Evolutionary conservation across 2,113 vertebrate genomes (phyloP), one percentile per base, ranked within the genome.

Genomic region (Cromileptes altivelis): DNA sequence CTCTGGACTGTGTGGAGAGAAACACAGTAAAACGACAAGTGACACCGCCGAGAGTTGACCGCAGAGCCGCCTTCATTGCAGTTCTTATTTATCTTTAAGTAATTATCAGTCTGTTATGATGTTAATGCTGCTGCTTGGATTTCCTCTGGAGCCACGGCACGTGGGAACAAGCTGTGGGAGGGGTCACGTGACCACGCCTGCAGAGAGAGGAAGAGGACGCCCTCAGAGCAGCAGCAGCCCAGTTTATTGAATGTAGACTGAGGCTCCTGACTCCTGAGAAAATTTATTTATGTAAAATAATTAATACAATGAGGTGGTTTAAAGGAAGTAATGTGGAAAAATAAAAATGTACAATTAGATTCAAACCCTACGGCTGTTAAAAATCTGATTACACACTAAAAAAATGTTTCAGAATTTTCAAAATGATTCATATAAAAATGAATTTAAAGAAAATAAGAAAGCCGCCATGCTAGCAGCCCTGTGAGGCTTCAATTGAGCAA

Each of bases 1-100:
- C 55, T 71, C 77, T 85, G 63, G 72, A 57, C 87, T 64, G 50
- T 19, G 70, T 53, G 69, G 13, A 78, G 52, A 40, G 69, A 86
- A 74, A 74, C 14, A 11, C 13, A 56, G 57, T 19, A 1, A 76
- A 79, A 80, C 42, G 80, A 71, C 60, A 70, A 56, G 53, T 45
- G 58, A 85, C 77, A 71, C 33, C n/a, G 0, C 21, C 27, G n/a
- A 53, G 42, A 45, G 42, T 8, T 10, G 42, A 2, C 42, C 8
- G 56, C 14, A 18, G 57, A 49, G 50, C 3, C 5, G 33, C 64
- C 4, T 14, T 18, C 56, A 55, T 27, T 78, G 27, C 30, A 57
- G 37, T 57, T 56, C 17, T 55, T 78, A 49, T 80, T 76, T 56
- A 79, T 73, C 30, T 21, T 19, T 8, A 11, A 37, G 68, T 40